Evolutionary conservation across 2,113 vertebrate genomes (phyloP), one percentile per base, ranked within the genome.

Genomic region (Nipponia nippon): DNA sequence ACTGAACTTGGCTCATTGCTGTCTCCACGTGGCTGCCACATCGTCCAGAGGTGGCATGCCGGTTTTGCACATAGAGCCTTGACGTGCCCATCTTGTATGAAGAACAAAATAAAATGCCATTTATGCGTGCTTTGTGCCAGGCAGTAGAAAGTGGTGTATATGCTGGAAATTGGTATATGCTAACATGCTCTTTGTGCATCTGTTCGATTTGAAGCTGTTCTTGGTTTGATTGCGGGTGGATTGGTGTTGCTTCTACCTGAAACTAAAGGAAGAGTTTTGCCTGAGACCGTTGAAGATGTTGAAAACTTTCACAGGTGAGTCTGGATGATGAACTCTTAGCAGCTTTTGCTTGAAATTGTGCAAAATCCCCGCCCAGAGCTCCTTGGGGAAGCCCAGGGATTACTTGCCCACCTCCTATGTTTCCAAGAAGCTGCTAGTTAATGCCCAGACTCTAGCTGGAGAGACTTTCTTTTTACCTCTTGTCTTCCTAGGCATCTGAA

Each of bases 191-290:
- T 66, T 59, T 55, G 40, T 69, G 44, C 38, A n/a, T 81, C 30
- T 85, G 17, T 85, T 83, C 10, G 16, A 42, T 59, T 97, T 86
- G 50, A 96, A 99, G 99, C 98, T 44, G 93, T 88, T 79, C 40
- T 99, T 92, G 98, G 98, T 8, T 95, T 99, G 77, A 18, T 99
- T 93, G 98, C 99, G 49, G 98, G 98, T 14, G 98, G 95, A 83
- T 52, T 99, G 89, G 99, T 99, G 53, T 78, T 99, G 80, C 95
- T 99, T 87, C 97, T 99, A 20, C 99, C 99, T 83, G 99, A 99
- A 96, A 99, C 99, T 71, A 98, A 97, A 97, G 99, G 99, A 10
- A 94, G 98, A 56, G 97, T 98, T 42, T 98, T 99, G 91, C 99
- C 99, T 5, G 98, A 99, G 67, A 99, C 99, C 49, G 98, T 99